Evolutionary conservation across 2,797 vertebrate species (phyloP), one percentile per base, ranked within the genome.

Genomic region (Mergus octosetaceus): DNA sequence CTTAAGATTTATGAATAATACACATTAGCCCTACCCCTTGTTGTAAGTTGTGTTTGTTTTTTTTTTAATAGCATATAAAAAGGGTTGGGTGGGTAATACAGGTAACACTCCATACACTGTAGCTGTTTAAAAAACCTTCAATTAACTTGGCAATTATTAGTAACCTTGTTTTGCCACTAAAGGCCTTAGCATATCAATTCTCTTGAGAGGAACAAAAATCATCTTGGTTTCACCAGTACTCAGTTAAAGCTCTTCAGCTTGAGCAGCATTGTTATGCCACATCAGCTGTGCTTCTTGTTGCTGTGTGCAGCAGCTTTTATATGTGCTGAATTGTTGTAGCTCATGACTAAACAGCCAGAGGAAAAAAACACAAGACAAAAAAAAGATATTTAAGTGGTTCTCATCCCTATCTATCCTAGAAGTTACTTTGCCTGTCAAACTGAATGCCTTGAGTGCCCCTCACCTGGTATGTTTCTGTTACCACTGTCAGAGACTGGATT

Each of bases 401-500:
- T 61, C 58, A 77, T 19, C 15, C 5, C 0, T 17, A 7, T 41
- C 41, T 61, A 82, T 83, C 57, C 41, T 71, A 71, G 71, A 74
- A 53, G n/a, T 57, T 32, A 38, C 49, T 83, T 3, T 1, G 56
- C 11, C 68, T 76, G 39, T 43, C 85, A 88, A 51, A 6, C 43
- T 47, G 27, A 36, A 45, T 8, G 53, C 79, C 71, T 8, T 9
- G 19, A 47, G 32, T 30, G 73, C 17, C 89, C 27, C 92, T 91
- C 96, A 99, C 99, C 98, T 98, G 94, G 71, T 97, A 80, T 3
- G 98, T 95, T 70, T 98, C 96, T 64, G 96, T 96, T 93, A 99
- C 73, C 96, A 99, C 94, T 57, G 87, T 96, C 64, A 99, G 57
- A 30, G 97, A 98, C 7, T 27, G 95, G 72, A 99, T 96, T 5